phyloP scores from a whole-genome alignment of 2,797 vertebrate species.

The Amblyopsis hoosieri region DNA sequence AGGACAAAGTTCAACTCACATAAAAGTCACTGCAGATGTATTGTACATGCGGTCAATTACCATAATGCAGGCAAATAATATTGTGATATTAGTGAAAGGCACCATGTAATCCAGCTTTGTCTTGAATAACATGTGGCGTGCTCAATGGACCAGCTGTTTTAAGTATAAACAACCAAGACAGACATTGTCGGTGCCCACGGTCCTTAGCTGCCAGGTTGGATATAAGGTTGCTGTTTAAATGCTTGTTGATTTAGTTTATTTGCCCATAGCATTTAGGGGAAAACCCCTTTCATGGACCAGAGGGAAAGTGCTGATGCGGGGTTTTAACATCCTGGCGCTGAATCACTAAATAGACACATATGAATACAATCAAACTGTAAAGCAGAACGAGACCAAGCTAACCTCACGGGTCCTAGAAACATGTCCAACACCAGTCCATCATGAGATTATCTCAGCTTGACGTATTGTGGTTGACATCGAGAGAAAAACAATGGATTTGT shows the following conservation, averaged over 20 bases:
- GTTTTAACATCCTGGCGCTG: conserved; percentile 56
- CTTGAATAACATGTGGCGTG: conserved; percentile 61
- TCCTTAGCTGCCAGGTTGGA: conserved; percentile 48
- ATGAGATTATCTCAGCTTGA: background rate
- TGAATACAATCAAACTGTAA: conserved; percentile 56
- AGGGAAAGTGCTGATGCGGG: conserved; percentile 56
- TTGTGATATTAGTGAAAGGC: conserved; percentile 68
- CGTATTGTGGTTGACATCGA: conserved; percentile 1
- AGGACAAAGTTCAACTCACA: conserved; percentile 60
- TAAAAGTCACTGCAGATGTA: conserved; percentile 60
- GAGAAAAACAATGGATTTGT: conserved; percentile 6
- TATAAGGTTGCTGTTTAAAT: conserved; percentile 65
- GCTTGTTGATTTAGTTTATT: conserved; percentile 64
- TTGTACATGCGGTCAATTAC: conserved; percentile 60
- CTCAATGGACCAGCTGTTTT: conserved; percentile 66
- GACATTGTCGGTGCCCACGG: conserved; percentile 50
- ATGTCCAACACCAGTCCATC: conserved; percentile 17
- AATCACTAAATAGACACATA: conserved; percentile 64
- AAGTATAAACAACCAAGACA: conserved; percentile 64
- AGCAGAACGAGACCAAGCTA: conserved; percentile 24
- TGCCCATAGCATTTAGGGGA: conserved; percentile 56
- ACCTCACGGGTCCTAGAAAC: conserved; percentile 26
- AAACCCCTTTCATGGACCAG: conserved; percentile 56
- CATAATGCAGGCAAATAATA: conserved; percentile 66
- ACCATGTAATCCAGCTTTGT: conserved; percentile 68